A percentile compares a stretch with the other conserved stretches of the same genome.
These are phyloP conservation scores for Plagodis pulveraria DNA, from an alignment of 2,888 invertebrate genomes.

Conservation along the genomic window DNA sequence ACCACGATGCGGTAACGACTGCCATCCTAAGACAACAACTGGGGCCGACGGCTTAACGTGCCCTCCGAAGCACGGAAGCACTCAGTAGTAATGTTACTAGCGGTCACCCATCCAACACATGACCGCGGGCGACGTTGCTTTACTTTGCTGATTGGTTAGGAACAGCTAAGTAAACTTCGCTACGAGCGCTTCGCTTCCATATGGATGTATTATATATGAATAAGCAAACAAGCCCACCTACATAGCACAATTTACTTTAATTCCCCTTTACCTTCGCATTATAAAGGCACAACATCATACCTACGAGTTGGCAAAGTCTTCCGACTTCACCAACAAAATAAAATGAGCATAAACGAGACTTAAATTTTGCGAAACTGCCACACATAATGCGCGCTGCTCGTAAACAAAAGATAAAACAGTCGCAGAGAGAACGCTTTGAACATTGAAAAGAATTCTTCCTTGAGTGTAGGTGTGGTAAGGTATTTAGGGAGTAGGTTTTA, in stretches of 20 bases:
- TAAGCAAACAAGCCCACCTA: constrained; percentile 1
- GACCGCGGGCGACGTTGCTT: too few relatives aligned
- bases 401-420: constrained; percentile 58
- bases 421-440: constrained; percentile 26
- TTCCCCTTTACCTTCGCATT: constrained; percentile 13
- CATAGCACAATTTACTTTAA: constrained; percentile 12
- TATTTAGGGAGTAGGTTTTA: constrained; percentile 13
- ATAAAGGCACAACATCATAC: constrained; percentile 24
- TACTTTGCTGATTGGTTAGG: too few relatives aligned
- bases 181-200: too few relatives aligned
- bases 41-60: too few relatives aligned
- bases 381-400: constrained; percentile 50
- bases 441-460: constrained; percentile 29
- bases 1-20: too few relatives aligned
- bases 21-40: too few relatives aligned
- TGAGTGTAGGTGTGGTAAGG: constrained; percentile 5
- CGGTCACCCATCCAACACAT: too few relatives aligned
- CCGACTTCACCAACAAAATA: constrained; percentile 45
- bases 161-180: too few relatives aligned
- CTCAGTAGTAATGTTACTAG: too few relatives aligned
- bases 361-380: constrained; percentile 56
- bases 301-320: constrained; percentile 24
- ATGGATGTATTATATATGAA: background rate
- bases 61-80: too few relatives aligned
- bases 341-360: constrained; percentile 53